These are phyloP conservation scores for Brachyptera risi DNA, from an alignment of 2,888 invertebrate genomes.

Conservation along the genomic window DNA sequence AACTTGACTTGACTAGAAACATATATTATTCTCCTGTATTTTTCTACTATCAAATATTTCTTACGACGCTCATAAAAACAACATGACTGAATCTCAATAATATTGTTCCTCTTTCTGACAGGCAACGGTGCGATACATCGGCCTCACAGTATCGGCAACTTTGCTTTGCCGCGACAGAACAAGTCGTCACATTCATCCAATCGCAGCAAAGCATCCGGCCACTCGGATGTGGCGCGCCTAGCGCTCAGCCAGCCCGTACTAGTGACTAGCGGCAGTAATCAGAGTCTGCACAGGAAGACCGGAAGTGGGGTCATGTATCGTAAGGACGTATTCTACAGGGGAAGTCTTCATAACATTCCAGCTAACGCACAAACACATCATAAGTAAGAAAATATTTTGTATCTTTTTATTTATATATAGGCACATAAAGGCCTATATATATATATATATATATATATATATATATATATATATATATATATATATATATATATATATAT, in stretches of 20 bases:
- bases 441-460: no score
- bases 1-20: no score
- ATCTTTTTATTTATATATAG: no score
- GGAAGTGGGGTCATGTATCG: constrained; percentile 77
- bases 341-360: constrained; percentile 58
- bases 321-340: constrained; percentile 86
- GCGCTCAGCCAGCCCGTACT: constrained; percentile 69
- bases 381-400: no score
- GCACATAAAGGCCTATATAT: no score
- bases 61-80: no score
- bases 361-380: constrained; percentile 25
- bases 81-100: no score
- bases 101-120: no score
- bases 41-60: no score
- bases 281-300: constrained; percentile 19
- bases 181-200: background rate
- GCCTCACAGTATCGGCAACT: constrained; percentile 57
- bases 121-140: constrained; percentile 49
- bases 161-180: constrained; percentile 44
- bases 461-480: no score
- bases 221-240: constrained; percentile 46
- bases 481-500: no score
- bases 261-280: constrained; percentile 42
- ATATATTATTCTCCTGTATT: no score
- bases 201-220: background rate